These are phyloP conservation scores for Acheta domesticus DNA, from an alignment of 2,888 invertebrate species.

Conservation along the genomic window DNA sequence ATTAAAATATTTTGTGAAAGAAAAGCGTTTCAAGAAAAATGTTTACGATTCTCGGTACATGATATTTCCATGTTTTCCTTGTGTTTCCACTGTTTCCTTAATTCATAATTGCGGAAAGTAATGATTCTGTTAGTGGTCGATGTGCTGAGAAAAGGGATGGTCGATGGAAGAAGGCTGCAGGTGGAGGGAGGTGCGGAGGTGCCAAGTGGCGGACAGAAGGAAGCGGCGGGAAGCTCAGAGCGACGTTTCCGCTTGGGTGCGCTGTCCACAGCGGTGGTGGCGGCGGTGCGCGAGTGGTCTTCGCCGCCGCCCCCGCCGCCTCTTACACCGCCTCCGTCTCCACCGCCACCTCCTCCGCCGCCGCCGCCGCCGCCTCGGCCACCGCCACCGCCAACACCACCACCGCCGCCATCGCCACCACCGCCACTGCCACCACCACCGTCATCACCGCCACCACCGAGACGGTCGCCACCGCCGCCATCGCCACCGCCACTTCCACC, in stretches of 20 bases:
- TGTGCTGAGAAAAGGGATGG: background rate
- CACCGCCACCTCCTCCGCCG: background rate
- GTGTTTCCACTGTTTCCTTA: no score
- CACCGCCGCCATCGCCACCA: background rate
- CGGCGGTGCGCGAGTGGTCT: background rate
- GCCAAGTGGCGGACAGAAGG: background rate
- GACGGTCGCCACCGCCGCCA: background rate
- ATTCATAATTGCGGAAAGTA: no score
- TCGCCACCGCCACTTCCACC: background rate
- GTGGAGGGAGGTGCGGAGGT: background rate
- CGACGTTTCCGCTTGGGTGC: background rate
- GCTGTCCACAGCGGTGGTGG: background rate
- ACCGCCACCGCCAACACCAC: background rate
- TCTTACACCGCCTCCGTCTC: background rate
- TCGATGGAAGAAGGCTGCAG: background rate
- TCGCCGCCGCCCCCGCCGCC: background rate
- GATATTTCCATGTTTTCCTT: no score
- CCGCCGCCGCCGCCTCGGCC: background rate
- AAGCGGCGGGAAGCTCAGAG: background rate
- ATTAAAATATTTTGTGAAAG: no score
- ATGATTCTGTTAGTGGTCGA: background rate
- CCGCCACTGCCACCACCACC: background rate
- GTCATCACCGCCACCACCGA: no score
- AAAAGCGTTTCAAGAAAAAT: no score
- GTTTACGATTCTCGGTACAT: no score